A percentile compares a stretch with the other conserved stretches of the same genome.
These are phyloP conservation scores for Mizuhopecten yessoensis DNA, from an alignment of 1,140 invertebrate genomes.

Conservation along the genomic window DNA sequence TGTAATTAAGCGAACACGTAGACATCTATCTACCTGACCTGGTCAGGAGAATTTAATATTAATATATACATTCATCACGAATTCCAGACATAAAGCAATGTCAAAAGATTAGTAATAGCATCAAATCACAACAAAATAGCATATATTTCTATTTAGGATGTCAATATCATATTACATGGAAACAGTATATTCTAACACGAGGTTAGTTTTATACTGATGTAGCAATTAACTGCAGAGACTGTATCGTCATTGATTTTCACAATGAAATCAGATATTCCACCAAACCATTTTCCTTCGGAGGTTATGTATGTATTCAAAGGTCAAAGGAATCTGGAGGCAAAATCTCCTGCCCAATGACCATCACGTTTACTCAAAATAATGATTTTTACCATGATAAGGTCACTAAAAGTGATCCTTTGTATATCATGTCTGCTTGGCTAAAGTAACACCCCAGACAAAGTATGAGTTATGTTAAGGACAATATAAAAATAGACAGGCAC, in stretches of 20 bases:
- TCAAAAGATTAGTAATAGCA: no score
- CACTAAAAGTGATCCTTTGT: conserved; percentile 4
- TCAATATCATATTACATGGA: neutral
- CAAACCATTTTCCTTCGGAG: neutral
- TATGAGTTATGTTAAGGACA: conserved; percentile 21
- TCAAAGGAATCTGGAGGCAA: neutral
- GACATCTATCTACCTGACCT: no score
- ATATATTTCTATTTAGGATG: neutral
- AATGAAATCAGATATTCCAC: neutral
- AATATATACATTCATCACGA: no score
- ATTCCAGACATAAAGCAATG: no score
- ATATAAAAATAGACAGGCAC: neutral
- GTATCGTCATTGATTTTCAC: neutral
- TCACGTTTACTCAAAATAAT: neutral
- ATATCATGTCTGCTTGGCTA: neutral
- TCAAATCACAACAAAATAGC: neutral
- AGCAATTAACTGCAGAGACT: neutral
- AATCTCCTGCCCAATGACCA: neutral
- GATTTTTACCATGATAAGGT: conserved; percentile 32
- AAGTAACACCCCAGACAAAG: conserved; percentile 2
- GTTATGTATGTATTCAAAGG: neutral
- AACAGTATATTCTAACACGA: no score
- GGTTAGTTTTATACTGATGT: neutral
- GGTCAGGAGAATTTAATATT: no score
- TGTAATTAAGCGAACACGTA: no score